Percentiles rank a stretch among this genome's conserved stretches.
phyloP scores from a whole-genome alignment of 2,888 invertebrate genomes.

The Teinopalpus imperialis region DNA sequence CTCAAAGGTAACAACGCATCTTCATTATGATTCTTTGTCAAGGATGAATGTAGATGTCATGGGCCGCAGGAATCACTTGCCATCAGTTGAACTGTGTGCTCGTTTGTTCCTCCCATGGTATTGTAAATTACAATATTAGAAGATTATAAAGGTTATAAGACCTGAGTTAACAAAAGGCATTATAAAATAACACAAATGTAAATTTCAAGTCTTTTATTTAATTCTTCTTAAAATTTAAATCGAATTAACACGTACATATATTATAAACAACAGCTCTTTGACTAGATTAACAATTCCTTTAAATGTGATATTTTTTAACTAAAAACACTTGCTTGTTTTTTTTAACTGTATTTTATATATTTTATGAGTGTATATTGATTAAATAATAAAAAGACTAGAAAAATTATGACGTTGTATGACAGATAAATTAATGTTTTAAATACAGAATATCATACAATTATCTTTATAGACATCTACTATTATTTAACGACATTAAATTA shows the following conservation, averaged over 20 bases:
- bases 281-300: constrained; percentile 70
- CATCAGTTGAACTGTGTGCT: too few species aligned
- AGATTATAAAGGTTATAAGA: too few species aligned
- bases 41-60: too few species aligned
- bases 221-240: constrained; percentile 40
- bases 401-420: not conserved
- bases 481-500: constrained; percentile 62
- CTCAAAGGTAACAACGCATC: too few species aligned
- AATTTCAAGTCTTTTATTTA: constrained; percentile 36
- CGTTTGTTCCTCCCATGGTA: too few species aligned
- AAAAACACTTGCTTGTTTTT: not conserved
- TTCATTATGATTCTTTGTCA: too few species aligned
- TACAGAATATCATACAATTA: constrained; percentile 29
- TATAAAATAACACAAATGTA: too few species aligned
- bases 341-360: not conserved
- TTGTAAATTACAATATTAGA: too few species aligned
- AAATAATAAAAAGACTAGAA: not conserved
- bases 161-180: too few species aligned
- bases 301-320: constrained; percentile 10
- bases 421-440: not conserved
- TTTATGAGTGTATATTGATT: not conserved
- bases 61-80: too few species aligned
- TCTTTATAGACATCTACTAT: constrained; percentile 64
- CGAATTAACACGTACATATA: constrained; percentile 65
- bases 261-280: constrained; percentile 66